These are phyloP conservation scores for Toxonevra muliebris DNA, from an alignment of 2,888 invertebrate species.

Conservation along the genomic window DNA sequence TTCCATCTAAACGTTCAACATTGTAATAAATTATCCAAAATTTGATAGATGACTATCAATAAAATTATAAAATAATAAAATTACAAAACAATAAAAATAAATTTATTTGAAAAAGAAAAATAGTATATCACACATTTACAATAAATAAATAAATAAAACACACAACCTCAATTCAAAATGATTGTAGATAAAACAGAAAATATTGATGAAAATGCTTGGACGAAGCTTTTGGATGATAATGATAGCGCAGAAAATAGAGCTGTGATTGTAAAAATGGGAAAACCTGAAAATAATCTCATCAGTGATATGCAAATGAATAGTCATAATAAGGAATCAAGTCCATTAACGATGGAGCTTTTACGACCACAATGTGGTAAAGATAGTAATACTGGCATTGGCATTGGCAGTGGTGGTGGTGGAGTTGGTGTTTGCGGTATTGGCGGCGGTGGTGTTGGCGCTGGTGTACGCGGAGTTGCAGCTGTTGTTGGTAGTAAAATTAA, in stretches of 20 bases:
- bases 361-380: conserved; percentile 22
- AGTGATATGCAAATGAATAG: conserved; percentile 42
- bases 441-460: conserved; percentile 25
- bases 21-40: neutral
- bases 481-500: conserved; percentile 42
- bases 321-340: conserved; percentile 51
- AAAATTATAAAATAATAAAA: no score
- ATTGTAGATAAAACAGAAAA: conserved; percentile 62
- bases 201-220: conserved; percentile 62
- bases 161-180: conserved; percentile 44
- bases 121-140: neutral
- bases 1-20: neutral
- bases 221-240: conserved; percentile 60
- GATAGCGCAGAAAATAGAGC: conserved; percentile 49
- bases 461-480: conserved; percentile 36
- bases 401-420: conserved; percentile 38
- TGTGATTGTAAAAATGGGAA: conserved; percentile 55
- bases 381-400: conserved; percentile 27
- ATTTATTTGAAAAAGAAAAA: no score
- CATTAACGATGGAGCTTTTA: conserved; percentile 49
- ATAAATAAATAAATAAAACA: conserved; percentile 4
- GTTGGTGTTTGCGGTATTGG: conserved; percentile 5
- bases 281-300: conserved; percentile 39
- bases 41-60: neutral
- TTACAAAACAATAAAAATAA: no score